phyloP scores from a whole-genome alignment of 2,888 invertebrate genomes.

The Callosobruchus maculatus region DNA sequence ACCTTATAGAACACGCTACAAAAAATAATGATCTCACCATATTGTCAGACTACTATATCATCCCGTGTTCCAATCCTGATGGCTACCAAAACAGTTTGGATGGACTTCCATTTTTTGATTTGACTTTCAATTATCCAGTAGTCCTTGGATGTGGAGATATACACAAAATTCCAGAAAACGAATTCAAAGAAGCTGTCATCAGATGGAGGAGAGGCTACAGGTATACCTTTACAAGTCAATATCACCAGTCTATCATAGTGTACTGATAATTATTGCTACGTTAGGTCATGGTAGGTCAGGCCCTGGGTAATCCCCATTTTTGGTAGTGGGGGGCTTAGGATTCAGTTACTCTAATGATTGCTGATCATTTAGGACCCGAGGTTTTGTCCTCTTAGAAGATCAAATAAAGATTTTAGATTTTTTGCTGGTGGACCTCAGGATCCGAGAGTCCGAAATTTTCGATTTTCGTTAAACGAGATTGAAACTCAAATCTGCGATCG shows the following conservation, averaged over 20 bases:
- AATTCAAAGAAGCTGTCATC: constrained; percentile 21
- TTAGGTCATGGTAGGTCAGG: too few relatives aligned
- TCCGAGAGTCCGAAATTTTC: too few relatives aligned
- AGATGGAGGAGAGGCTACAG: constrained; percentile 24
- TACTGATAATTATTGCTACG: too few relatives aligned
- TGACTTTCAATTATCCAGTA: constrained; percentile 25
- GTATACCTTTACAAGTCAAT: not conserved
- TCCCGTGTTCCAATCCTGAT: constrained; percentile 34
- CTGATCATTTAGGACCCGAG: too few relatives aligned
- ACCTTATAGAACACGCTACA: constrained; percentile 26
- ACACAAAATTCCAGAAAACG: constrained; percentile 12
- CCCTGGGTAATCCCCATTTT: too few relatives aligned
- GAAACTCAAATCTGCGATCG: too few relatives aligned
- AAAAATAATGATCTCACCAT: constrained; percentile 20
- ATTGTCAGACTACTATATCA: constrained; percentile 28
- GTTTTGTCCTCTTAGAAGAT: too few relatives aligned
- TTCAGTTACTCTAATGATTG: too few relatives aligned
- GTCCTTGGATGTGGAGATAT: constrained; percentile 21
- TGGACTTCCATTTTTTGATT: constrained; percentile 8
- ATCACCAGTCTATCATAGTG: not conserved
- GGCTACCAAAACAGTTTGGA: constrained; percentile 23
- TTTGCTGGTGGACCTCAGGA: too few relatives aligned
- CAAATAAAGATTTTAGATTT: too few relatives aligned
- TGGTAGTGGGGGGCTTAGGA: too few relatives aligned
- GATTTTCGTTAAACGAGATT: too few relatives aligned